phyloP scores from a whole-genome alignment of 2,113 vertebrate genomes.

The Melanocharis versteri region DNA sequence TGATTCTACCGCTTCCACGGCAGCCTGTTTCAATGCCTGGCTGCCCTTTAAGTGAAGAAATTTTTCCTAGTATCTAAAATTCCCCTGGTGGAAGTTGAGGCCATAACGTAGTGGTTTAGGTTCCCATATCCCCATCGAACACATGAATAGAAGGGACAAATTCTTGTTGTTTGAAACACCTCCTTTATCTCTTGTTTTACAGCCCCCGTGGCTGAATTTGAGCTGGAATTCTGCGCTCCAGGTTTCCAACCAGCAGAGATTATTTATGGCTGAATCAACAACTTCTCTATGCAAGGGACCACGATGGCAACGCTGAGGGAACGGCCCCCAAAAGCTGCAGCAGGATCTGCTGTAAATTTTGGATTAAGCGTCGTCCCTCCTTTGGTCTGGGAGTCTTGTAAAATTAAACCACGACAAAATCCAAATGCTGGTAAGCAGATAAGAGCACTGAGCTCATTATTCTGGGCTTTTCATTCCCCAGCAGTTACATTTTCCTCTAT shows the following conservation, averaged over 20 bases:
- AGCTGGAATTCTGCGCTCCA: not conserved
- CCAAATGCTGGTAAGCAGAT: not conserved
- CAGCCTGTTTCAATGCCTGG: not conserved
- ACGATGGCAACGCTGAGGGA: not conserved
- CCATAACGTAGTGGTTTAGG: not conserved
- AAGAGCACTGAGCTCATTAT: not conserved
- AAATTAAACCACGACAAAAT: not conserved
- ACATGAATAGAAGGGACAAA: not conserved
- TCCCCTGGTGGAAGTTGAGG: not conserved
- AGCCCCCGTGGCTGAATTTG: not conserved
- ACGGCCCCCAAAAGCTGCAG: not conserved
- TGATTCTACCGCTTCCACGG: not conserved
- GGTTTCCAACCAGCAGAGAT: not conserved
- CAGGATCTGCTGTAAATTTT: not conserved
- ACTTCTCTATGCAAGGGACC: not conserved
- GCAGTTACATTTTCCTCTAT: not conserved
- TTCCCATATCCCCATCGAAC: not conserved
- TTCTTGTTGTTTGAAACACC: not conserved
- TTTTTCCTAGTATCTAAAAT: not conserved
- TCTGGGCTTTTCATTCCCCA: not conserved
- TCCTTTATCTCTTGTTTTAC: not conserved
- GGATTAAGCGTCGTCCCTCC: not conserved
- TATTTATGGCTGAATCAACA: not conserved
- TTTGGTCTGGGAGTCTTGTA: not conserved
- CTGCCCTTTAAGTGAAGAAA: not conserved